Evolutionary conservation across 2,888 invertebrate species (phyloP).

Genomic region (Hoplodrina ambigua): DNA sequence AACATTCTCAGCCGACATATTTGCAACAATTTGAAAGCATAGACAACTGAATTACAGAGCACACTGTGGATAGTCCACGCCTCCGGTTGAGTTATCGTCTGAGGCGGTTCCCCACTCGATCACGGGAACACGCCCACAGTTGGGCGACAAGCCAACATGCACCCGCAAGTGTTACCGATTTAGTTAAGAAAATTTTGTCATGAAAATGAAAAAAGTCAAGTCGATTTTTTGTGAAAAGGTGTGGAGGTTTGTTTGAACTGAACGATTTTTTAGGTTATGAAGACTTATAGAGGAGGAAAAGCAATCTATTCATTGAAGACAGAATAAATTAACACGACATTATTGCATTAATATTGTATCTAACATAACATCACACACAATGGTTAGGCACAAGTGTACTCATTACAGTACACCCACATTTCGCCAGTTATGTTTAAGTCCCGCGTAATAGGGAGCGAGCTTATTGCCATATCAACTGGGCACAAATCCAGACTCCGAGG

Average conservation of each 20-base stretch:
- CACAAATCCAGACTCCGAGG: too few species aligned
- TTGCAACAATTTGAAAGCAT: conserved; percentile 42
- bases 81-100: conserved; percentile 59
- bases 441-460: too few species aligned
- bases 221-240: conserved; percentile 5
- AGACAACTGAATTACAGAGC: conserved; percentile 50
- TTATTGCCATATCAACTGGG: too few species aligned
- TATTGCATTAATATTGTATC: too few species aligned
- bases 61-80: conserved; percentile 55
- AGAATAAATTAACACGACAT: too few species aligned
- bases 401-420: too few species aligned
- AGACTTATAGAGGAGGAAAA: too few species aligned
- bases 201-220: conserved; percentile 14
- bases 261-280: too few species aligned
- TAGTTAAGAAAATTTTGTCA: conserved; percentile 44
- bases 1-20: conserved; percentile 31
- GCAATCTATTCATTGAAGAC: too few species aligned
- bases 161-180: conserved; percentile 59
- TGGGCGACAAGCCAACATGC: conserved; percentile 66
- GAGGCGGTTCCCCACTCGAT: conserved; percentile 64
- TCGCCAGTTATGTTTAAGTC: too few species aligned
- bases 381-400: too few species aligned
- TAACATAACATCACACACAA: too few species aligned
- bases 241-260: background rate
- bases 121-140: conserved; percentile 60